These are phyloP conservation scores for Chauna torquata DNA, from an alignment of 2,113 vertebrate genomes.

Conservation along the genomic window DNA sequence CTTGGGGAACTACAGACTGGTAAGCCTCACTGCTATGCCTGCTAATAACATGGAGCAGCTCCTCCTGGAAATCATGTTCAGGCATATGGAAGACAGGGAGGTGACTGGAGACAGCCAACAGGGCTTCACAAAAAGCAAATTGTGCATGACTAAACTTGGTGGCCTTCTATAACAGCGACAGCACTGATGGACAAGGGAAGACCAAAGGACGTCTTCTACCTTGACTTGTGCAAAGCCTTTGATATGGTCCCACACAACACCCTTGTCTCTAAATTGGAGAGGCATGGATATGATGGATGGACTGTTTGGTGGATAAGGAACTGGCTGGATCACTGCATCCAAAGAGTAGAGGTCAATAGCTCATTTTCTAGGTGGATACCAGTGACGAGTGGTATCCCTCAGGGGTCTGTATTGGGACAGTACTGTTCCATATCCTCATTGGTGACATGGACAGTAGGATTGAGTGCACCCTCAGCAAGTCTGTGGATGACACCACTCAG, in stretches of 20 bases:
- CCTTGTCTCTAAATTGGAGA: neutral
- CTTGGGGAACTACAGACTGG: neutral
- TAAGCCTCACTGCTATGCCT: neutral
- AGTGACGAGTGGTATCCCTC: no score
- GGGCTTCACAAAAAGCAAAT: neutral
- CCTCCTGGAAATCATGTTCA: neutral
- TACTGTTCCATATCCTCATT: no score
- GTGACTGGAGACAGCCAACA: neutral
- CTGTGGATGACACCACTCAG: no score
- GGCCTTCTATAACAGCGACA: neutral
- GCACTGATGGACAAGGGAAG: neutral
- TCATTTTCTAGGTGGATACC: no score
- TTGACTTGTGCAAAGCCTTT: neutral
- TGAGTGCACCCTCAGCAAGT: no score
- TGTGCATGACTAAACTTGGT: neutral
- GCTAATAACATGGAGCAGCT: neutral
- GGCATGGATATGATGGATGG: neutral
- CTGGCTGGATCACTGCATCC: neutral
- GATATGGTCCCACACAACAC: no score
- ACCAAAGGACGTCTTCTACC: neutral
- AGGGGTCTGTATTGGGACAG: no score
- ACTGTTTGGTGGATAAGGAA: neutral
- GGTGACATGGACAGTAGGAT: no score
- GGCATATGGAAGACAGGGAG: neutral
- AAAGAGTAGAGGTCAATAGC: neutral